Evolutionary conservation across 2,888 invertebrate genomes (phyloP).

Genomic region (Leptinotarsa tumamoca): DNA sequence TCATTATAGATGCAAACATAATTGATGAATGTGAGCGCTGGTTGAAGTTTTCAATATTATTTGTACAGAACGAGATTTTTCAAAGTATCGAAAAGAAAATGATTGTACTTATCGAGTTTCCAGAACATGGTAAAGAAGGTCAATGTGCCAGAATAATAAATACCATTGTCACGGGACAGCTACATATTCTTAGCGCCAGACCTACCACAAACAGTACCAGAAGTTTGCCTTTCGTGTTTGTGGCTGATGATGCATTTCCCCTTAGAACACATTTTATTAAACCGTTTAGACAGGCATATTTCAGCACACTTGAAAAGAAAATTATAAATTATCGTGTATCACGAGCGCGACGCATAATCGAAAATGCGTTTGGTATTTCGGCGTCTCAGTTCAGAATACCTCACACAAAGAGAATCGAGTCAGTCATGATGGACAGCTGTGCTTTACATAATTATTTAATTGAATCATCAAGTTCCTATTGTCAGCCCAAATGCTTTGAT

Average conservation of each 20-base stretch:
- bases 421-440: constrained; percentile 30
- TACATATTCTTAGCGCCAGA: constrained; percentile 15
- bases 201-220: background rate
- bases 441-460: constrained; percentile 33
- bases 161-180: background rate
- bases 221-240: constrained; percentile 26
- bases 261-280: constrained; percentile 18
- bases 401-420: constrained; percentile 27
- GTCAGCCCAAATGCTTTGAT: constrained; percentile 20
- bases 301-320: constrained; percentile 15
- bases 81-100: no score
- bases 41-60: no score
- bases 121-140: no score
- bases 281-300: constrained; percentile 25
- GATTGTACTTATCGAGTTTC: no score
- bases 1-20: no score
- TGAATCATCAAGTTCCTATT: constrained; percentile 9
- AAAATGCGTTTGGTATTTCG: constrained; percentile 29
- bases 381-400: constrained; percentile 29
- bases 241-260: constrained; percentile 29
- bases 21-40: no score
- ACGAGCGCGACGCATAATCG: constrained; percentile 9
- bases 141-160: no score
- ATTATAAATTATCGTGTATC: constrained; percentile 35
- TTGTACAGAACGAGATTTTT: no score